Percentiles rank a stretch among this genome's conserved stretches.
phyloP scores from a whole-genome alignment of 2,113 vertebrate species.

The Ptyas mucosa region DNA sequence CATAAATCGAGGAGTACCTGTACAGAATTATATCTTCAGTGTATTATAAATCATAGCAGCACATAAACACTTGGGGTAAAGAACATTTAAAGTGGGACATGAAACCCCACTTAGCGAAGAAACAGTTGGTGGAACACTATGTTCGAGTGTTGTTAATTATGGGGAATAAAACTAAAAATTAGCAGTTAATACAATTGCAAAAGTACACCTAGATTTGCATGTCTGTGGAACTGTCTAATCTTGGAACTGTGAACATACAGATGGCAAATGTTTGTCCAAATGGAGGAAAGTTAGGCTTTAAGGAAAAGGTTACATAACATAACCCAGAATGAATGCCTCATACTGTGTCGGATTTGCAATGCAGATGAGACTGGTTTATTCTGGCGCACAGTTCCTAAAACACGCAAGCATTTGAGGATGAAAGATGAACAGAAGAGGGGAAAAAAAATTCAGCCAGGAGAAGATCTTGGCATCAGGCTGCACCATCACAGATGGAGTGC shows the following conservation, averaged over 20 bases:
- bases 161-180: background rate
- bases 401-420: background rate
- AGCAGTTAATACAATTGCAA: background rate
- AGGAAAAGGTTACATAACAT: background rate
- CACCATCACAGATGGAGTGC: background rate
- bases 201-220: background rate
- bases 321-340: background rate
- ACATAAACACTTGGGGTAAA: background rate
- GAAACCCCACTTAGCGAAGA: background rate
- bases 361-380: background rate
- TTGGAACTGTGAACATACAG: background rate
- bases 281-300: background rate
- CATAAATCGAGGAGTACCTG: background rate
- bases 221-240: background rate
- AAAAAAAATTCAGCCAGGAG: background rate
- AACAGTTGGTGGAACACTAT: background rate
- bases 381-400: background rate
- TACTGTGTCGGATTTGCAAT: background rate
- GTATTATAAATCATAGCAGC: background rate
- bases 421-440: background rate
- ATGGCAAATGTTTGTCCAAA: background rate
- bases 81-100: background rate
- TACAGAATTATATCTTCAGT: background rate
- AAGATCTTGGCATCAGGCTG: background rate
- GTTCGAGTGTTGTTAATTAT: background rate